Evolutionary conservation across 2,797 vertebrate species (phyloP).

Genomic region (Enteromius mattozi): DNA sequence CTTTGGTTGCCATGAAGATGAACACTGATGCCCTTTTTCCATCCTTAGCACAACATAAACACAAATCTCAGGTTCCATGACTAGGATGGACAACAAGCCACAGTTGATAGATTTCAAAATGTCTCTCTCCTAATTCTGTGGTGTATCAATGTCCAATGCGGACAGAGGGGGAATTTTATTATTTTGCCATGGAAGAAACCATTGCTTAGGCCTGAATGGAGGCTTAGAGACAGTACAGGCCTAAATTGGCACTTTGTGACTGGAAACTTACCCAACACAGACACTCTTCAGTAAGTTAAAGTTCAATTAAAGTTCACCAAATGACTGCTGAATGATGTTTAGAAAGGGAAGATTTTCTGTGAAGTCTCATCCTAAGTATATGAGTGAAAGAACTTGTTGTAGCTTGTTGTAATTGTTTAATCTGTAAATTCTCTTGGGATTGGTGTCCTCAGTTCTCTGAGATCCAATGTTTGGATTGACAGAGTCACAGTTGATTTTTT

Average conservation of each 20-base stretch:
- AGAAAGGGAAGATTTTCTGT: slow-evolving; percentile 6
- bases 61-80: slow-evolving; percentile 62
- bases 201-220: not conserved
- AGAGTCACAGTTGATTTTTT: not conserved
- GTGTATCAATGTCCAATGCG: slow-evolving; percentile 18
- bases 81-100: slow-evolving; percentile 21
- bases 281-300: not conserved
- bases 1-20: not conserved
- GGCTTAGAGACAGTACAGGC: not conserved
- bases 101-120: slow-evolving; percentile 18
- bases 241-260: not conserved
- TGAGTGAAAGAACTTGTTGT: not conserved
- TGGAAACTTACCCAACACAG: slow-evolving; percentile 22
- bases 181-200: slow-evolving; percentile 27
- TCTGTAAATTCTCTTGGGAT: slow-evolving; percentile 1
- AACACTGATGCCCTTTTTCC: slow-evolving; percentile 12
- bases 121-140: slow-evolving; percentile 25
- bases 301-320: slow-evolving; percentile 6
- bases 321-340: slow-evolving; percentile 14
- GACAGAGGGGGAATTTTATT: slow-evolving; percentile 26
- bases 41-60: not conserved
- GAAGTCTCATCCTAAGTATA: not conserved
- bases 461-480: not conserved
- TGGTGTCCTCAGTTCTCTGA: not conserved
- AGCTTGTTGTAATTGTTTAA: not conserved